Evolutionary conservation across 2,113 vertebrate genomes (phyloP), one percentile per base, ranked within the genome.

Genomic region (Lutjanus erythropterus): DNA sequence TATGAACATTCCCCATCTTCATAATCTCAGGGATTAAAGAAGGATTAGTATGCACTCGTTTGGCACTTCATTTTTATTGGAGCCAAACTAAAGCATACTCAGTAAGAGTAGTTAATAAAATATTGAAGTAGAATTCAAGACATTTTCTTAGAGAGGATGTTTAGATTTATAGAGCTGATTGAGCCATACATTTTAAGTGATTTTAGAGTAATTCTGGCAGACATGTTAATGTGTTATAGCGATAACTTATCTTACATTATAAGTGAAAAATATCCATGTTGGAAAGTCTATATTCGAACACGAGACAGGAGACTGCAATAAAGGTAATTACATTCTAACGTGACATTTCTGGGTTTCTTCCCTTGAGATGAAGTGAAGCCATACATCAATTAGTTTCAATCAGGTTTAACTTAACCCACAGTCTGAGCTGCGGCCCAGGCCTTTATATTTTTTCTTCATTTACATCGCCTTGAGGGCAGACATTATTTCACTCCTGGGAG

Each of bases 351-450:
- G 72, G 78, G 85, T 78, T 90, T 76, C 55, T 71, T 89, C 78
- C 71, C 78, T 14, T 64, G 84, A 88, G 89, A 89, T 69, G 55
- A 81, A 78, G 73, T 61, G 66, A 78, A 46, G 62, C 88, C 35
- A 88, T 88, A 56, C 68, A 90, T 92, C 91, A 92, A 87, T 92
- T 90, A 79, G 52, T 81, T 89, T 90, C 61, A 88, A 77, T 89
- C 84, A 88, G 29, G 39, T 90, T 90, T 86, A 88, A 91, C 84
- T 83, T 87, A 67, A 84, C 46, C 61, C 88, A 33, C 60, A 72
- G 52, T 66, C 78, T 46, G 52, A 61, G 64, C 75, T 64, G 75
- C 9, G 6, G 72, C 52, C 18, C 29, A 21, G 41, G 76, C 71
- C 78, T 86, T 79, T 81, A 80, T 71, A 87, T 90, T 83, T 92